Evolutionary conservation across 2,888 invertebrate genomes (phyloP).

Genomic region (Drosophila mercatorum): DNA sequence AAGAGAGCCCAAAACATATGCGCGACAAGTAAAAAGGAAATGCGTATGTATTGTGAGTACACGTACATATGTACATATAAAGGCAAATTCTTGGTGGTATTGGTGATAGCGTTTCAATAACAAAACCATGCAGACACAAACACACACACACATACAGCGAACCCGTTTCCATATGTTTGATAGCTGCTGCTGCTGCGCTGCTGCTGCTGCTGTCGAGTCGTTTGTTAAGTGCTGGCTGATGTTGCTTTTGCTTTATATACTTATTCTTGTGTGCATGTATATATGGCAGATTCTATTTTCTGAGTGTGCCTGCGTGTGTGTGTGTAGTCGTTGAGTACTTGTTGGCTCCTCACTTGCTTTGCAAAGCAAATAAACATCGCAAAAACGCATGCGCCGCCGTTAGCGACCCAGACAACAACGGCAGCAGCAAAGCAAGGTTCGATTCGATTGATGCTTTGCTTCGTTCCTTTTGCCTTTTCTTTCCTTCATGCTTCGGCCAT

Average conservation of each 20-base stretch:
- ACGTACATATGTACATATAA: slow-evolving; percentile 24
- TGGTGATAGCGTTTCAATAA: slow-evolving; percentile 69
- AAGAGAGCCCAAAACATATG: slow-evolving; percentile 52
- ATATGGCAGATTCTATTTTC: slow-evolving; percentile 31
- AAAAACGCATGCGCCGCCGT: slow-evolving; percentile 63
- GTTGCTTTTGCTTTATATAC: slow-evolving; percentile 63
- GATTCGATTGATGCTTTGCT: slow-evolving; percentile 54
- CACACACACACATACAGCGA: slow-evolving; percentile 25
- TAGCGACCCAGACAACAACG: slow-evolving; percentile 65
- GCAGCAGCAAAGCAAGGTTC: slow-evolving; percentile 14
- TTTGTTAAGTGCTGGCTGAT: slow-evolving; percentile 58
- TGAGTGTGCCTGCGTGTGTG: slow-evolving; percentile 10
- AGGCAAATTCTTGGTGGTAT: slow-evolving; percentile 45
- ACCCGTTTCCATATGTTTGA: slow-evolving; percentile 75
- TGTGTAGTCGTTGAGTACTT: slow-evolving; percentile 50
- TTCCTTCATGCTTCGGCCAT: slow-evolving; percentile 17
- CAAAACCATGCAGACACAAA: slow-evolving; percentile 62
- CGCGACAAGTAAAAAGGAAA: slow-evolving; percentile 50
- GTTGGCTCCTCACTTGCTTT: slow-evolving; percentile 64
- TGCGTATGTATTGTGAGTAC: slow-evolving; percentile 11
- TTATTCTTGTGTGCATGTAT: slow-evolving; percentile 4
- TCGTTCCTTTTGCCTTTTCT: slow-evolving; percentile 32
- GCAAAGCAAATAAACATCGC: slow-evolving; percentile 59
- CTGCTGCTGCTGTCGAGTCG: slow-evolving; percentile 43
- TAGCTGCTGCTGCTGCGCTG: slow-evolving; percentile 40